A percentile compares a stretch with the other conserved stretches of the same genome.
Evolutionary conservation across 2,888 invertebrate genomes (phyloP).

Genomic region (Phorcus lineatus): DNA sequence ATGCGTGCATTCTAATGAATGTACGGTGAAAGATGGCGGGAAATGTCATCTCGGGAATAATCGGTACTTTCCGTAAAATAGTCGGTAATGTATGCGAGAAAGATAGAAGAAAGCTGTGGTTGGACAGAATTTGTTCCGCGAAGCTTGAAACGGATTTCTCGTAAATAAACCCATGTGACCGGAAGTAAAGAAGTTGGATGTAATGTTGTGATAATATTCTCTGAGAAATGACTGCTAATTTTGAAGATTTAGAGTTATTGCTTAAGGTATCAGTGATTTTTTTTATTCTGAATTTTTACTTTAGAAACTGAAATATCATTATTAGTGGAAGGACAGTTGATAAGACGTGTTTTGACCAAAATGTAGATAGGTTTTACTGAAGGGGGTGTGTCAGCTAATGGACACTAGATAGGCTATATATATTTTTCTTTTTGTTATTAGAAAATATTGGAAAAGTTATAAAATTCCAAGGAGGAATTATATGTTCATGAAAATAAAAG

Average conservation of each 20-base stretch:
- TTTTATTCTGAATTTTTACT: too few relatives aligned
- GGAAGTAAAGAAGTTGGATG: background rate
- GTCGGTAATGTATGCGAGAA: background rate
- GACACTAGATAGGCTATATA: too few relatives aligned
- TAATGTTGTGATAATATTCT: background rate
- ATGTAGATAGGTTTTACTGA: too few relatives aligned
- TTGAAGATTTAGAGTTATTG: background rate
- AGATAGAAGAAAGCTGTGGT: background rate
- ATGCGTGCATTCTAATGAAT: slow-evolving; percentile 23
- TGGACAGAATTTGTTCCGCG: slow-evolving; percentile 7
- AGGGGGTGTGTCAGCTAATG: too few relatives aligned
- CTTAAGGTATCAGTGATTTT: background rate
- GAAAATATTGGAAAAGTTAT: too few relatives aligned
- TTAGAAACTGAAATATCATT: too few relatives aligned
- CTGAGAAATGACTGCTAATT: background rate
- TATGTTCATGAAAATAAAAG: too few relatives aligned
- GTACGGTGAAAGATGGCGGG: background rate
- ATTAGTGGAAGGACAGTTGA: too few relatives aligned
- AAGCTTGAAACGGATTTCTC: background rate
- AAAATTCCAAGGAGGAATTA: too few relatives aligned
- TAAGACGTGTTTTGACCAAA: too few relatives aligned
- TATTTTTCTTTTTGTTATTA: too few relatives aligned
- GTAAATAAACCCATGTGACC: slow-evolving; percentile 12
- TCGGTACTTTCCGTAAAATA: background rate
- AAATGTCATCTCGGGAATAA: background rate